phyloP scores from a whole-genome alignment of 2,888 invertebrate genomes.

The Cosmorhoe ocellata region DNA sequence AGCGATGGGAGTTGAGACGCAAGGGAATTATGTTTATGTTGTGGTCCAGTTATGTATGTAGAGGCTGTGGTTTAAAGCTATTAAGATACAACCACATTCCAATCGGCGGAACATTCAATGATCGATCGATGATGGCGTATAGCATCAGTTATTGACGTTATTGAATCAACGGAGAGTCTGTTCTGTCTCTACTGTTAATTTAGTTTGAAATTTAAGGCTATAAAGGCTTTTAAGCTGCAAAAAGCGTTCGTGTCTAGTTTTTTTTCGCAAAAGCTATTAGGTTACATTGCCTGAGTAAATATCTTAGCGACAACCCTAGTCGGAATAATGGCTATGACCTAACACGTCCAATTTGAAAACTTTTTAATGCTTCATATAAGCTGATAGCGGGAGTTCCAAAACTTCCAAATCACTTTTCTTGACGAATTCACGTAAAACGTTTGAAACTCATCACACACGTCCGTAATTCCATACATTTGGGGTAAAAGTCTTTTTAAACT shows the following conservation, averaged over 20 bases:
- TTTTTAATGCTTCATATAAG: slow-evolving; percentile 36
- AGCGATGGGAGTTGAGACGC: no score
- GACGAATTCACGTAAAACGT: slow-evolving; percentile 35
- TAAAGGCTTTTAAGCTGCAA: no score
- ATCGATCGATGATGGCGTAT: not conserved
- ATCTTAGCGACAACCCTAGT: slow-evolving; percentile 5
- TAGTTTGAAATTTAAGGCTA: no score
- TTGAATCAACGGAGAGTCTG: not conserved
- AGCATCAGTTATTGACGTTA: not conserved
- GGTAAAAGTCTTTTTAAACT: slow-evolving; percentile 3
- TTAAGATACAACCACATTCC: slow-evolving; percentile 2
- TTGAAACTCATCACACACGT: slow-evolving; percentile 33
- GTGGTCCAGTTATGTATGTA: not conserved
- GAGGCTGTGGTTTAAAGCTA: slow-evolving; percentile 8
- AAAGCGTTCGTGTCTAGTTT: no score
- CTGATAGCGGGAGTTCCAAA: slow-evolving; percentile 31
- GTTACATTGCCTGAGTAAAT: no score
- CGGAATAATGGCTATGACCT: slow-evolving; percentile 26
- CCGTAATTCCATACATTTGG: slow-evolving; percentile 33
- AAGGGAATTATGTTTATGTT: slow-evolving; percentile 2
- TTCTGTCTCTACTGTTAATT: no score
- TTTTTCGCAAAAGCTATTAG: no score
- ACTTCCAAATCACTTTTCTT: slow-evolving; percentile 39
- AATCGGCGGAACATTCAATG: slow-evolving; percentile 7
- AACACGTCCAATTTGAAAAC: slow-evolving; percentile 31